Percentiles rank a stretch among this genome's conserved stretches.
These are phyloP conservation scores for Eospalax fontanierii DNA, from an alignment of 2,797 vertebrate species.

Conservation along the genomic window DNA sequence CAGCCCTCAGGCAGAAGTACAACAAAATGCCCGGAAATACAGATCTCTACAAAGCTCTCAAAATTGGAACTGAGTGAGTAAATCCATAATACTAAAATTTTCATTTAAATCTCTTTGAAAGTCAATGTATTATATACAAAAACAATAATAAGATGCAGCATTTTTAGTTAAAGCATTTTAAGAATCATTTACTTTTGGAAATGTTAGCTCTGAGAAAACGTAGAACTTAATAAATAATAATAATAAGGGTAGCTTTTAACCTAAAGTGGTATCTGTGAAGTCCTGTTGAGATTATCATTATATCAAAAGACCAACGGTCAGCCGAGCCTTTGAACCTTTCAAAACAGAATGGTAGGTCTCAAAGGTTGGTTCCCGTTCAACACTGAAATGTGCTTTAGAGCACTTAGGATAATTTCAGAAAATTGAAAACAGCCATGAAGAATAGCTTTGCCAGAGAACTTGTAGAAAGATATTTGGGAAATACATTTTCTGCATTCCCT, in stretches of 20 bases:
- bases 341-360: not conserved
- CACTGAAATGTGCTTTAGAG: not conserved
- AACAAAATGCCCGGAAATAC: not conserved
- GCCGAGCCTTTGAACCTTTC: not conserved
- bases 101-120: not conserved
- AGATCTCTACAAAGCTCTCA: not conserved
- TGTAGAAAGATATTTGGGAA: not conserved
- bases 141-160: not conserved
- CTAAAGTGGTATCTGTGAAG: not conserved
- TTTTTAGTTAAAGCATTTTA: conserved; percentile 13
- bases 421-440: not conserved
- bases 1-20: not conserved
- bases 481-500: not conserved
- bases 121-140: not conserved
- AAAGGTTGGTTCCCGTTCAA: not conserved
- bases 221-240: not conserved
- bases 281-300: not conserved
- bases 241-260: not conserved
- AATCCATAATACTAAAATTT: not conserved
- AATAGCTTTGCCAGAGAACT: not conserved
- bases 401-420: not conserved
- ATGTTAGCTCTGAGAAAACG: not conserved
- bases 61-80: not conserved
- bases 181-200: not conserved
- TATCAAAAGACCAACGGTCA: not conserved